These are phyloP conservation scores for Sinohyriopsis cumingii DNA, from an alignment of 2,888 invertebrate species.

Conservation along the genomic window DNA sequence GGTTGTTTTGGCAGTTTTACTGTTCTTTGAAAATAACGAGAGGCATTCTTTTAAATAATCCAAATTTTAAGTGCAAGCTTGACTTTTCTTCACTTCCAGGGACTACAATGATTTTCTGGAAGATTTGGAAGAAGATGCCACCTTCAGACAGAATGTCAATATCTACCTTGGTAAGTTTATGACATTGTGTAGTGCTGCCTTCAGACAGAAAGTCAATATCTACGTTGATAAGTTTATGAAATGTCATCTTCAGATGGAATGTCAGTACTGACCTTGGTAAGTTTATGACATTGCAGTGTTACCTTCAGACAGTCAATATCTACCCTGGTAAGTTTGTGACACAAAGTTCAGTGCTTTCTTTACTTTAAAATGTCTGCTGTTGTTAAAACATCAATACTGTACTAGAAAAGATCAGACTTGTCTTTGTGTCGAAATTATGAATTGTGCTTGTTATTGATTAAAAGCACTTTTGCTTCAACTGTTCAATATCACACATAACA, in stretches of 20 bases:
- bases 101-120: constrained; percentile 97
- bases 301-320: constrained; percentile 82
- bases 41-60: too few relatives aligned
- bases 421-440: not conserved
- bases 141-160: constrained; percentile 91
- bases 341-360: not conserved
- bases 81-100: constrained; percentile 72
- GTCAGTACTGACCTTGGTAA: constrained; percentile 88
- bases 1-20: too few relatives aligned
- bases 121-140: constrained; percentile 95
- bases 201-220: constrained; percentile 83
- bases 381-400: not conserved
- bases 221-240: constrained; percentile 76
- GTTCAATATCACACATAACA: too few relatives aligned
- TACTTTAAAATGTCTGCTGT: not conserved
- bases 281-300: constrained; percentile 7
- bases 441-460: not conserved
- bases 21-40: too few relatives aligned
- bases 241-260: constrained; percentile 20
- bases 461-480: too few relatives aligned
- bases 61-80: too few relatives aligned
- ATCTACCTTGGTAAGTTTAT: constrained; percentile 80
- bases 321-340: constrained; percentile 76
- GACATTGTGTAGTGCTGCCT: constrained; percentile 6
- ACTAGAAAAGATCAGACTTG: not conserved